Percentiles rank a stretch among this genome's conserved stretches.
phyloP scores from a whole-genome alignment of 2,113 vertebrate genomes.

The Chaetodon trifascialis region DNA sequence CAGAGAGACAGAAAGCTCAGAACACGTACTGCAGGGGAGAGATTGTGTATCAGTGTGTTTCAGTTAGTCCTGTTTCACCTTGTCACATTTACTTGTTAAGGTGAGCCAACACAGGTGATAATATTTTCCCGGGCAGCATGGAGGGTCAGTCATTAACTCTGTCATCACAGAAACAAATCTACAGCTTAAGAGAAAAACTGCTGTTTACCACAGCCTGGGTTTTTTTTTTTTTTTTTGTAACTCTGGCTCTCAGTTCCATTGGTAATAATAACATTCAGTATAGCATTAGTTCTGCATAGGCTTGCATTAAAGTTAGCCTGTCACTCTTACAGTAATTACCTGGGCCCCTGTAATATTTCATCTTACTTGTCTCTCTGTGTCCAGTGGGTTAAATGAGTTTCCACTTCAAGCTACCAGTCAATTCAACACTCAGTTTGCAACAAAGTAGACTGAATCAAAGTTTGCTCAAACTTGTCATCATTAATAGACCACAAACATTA shows the following conservation, averaged over 20 bases:
- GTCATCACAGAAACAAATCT: neutral
- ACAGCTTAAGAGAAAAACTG: neutral
- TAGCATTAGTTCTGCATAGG: neutral
- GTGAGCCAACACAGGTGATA: slow-evolving; percentile 18
- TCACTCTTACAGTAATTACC: neutral
- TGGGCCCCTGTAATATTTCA: neutral
- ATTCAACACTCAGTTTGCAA: neutral
- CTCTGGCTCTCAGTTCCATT: neutral
- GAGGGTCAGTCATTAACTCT: neutral
- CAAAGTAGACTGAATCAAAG: neutral
- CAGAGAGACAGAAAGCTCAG: neutral
- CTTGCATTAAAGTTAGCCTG: neutral
- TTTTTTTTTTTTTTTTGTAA: neutral
- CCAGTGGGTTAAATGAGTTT: no score
- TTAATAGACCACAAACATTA: neutral
- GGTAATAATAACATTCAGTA: neutral
- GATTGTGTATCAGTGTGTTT: slow-evolving; percentile 13
- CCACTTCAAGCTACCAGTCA: neutral
- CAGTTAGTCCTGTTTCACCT: slow-evolving; percentile 39
- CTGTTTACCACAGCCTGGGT: neutral
- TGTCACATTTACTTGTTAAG: slow-evolving; percentile 36
- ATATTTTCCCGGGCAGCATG: neutral
- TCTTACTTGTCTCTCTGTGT: neutral
- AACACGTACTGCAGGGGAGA: neutral
- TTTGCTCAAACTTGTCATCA: neutral